A percentile compares a stretch with the other conserved stretches of the same genome.
These are phyloP conservation scores for Unio pictorum DNA, from an alignment of 2,888 invertebrate genomes.

Conservation along the genomic window DNA sequence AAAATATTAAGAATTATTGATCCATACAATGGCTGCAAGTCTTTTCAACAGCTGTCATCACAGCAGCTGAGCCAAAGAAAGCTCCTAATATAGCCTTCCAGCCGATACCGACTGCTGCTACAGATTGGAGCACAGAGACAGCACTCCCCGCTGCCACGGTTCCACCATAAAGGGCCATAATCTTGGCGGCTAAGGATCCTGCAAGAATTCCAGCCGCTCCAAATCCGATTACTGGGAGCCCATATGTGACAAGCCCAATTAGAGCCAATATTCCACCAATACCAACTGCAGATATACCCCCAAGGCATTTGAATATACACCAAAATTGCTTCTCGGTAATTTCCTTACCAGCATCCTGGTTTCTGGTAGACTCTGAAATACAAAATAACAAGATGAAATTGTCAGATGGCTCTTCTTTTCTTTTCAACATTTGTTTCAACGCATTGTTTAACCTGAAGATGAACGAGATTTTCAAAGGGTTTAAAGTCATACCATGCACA, in stretches of 20 bases:
- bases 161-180: not conserved
- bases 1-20: too few relatives aligned
- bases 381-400: too few relatives aligned
- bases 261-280: not conserved
- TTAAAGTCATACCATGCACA: too few relatives aligned
- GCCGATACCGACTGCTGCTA: not conserved
- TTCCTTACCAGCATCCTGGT: too few relatives aligned
- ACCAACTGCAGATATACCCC: conserved; percentile 1
- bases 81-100: conserved; percentile 1
- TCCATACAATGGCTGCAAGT: not conserved
- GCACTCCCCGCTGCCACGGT: not conserved
- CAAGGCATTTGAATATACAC: conserved; percentile 4
- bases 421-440: too few relatives aligned
- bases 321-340: conserved; percentile 1
- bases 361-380: too few relatives aligned
- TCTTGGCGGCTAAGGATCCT: not conserved
- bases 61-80: not conserved
- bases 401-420: too few relatives aligned
- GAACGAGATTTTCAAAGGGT: too few relatives aligned
- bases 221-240: conserved; percentile 1
- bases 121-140: not conserved
- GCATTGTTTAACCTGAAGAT: too few relatives aligned
- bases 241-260: not conserved
- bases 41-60: conserved; percentile 1
- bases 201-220: not conserved